Evolutionary conservation across 2,797 vertebrate genomes (phyloP), one percentile per base, ranked within the genome.

Genomic region (Cuniculus paca): DNA sequence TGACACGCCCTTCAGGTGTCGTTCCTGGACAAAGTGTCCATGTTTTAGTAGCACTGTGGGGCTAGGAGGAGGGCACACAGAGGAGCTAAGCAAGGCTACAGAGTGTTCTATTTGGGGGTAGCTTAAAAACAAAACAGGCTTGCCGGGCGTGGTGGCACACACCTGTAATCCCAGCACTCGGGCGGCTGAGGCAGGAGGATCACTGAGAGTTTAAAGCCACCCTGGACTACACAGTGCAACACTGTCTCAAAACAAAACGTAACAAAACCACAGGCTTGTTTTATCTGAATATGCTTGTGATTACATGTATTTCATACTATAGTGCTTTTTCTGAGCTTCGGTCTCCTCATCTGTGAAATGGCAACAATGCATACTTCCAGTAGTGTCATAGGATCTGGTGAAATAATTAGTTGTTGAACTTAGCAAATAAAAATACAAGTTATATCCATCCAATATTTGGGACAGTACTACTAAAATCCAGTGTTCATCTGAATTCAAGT

Each of bases 401-500:
- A 94, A 86, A 86, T 79, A 45, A 88, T 45, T 10, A 74, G 12
- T 77, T 74, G 22, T 13, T 36, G 56, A 36, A 70, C 79, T 82
- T 88, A 60, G 79, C 74, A 95, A 72, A 83, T 78, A n/a, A 82
- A 95, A 89, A 63, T 42, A 34, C 28, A 90, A 92, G 7, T 54
- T 28, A 31, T 28, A 24, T 31, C n/a, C 14, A 58, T 48, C 6
- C 45, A 75, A 42, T 92, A 79, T 70, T 88, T 84, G 24, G 58
- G 54, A 36, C 6, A 52, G 13, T 58, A 63, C 88, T 60, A 72
- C 72, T 63, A 78, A 77, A 42, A 90, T 48, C 61, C 81, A 60
- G 19, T 63, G 31, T 72, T 80, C 92, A 85, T n/a, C 80, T 97
- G 81, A 91, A 81, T 91, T 86, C 31, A 48, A 75, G n/a, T 56